Percentiles rank a stretch among this genome's conserved stretches.
Conservation (phyloP, 2,888 invertebrate species). For the Boloria euphrosyne region DNA sequence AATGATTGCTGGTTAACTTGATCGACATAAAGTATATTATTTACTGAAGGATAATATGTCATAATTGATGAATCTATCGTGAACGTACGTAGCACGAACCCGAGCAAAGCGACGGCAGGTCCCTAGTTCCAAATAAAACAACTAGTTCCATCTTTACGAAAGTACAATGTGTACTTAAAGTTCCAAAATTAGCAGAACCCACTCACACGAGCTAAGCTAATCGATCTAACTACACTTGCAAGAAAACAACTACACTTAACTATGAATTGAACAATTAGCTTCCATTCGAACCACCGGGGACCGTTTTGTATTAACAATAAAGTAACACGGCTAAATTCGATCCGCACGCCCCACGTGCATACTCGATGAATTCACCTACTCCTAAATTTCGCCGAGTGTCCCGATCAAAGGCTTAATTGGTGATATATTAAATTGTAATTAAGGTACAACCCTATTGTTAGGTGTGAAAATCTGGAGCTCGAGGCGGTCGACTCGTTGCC, state of each 20-base stretch:
- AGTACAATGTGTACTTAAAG: slow-evolving; percentile 5
- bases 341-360: slow-evolving; percentile 35
- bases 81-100: no score
- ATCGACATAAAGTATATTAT: no score
- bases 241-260: slow-evolving; percentile 40
- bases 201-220: slow-evolving; percentile 11
- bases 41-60: no score
- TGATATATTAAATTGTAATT: slow-evolving; percentile 81
- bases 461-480: slow-evolving; percentile 63
- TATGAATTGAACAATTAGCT: slow-evolving; percentile 50
- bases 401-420: slow-evolving; percentile 77
- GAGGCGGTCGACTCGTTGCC: slow-evolving; percentile 49
- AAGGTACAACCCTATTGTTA: slow-evolving; percentile 68
- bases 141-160: not conserved
- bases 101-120: no score
- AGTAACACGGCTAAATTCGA: slow-evolving; percentile 45
- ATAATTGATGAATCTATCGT: no score
- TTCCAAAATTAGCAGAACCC: not conserved
- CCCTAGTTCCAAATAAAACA: not conserved
- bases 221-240: slow-evolving; percentile 26
- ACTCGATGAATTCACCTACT: slow-evolving; percentile 42
- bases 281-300: slow-evolving; percentile 52
- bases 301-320: slow-evolving; percentile 48
- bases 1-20: no score
- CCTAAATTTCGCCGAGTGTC: slow-evolving; percentile 57